A percentile compares a stretch with the other conserved stretches of the same genome.
phyloP scores from a whole-genome alignment of 2,797 vertebrate genomes.

The Heterohyrax brucei region DNA sequence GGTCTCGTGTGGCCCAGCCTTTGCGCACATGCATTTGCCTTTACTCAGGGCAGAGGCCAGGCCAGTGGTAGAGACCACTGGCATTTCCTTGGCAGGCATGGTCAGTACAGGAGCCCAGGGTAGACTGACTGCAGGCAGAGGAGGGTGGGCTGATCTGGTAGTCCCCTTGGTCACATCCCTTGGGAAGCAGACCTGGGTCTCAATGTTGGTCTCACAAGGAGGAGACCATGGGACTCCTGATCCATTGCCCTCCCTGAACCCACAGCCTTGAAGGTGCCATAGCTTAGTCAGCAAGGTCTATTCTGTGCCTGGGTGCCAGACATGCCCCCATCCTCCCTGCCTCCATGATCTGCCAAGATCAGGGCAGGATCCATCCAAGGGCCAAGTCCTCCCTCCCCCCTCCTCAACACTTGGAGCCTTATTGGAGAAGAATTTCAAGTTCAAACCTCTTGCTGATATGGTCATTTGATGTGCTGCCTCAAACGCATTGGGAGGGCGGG shows the following conservation, averaged over 20 bases:
- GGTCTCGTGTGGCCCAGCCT: background rate
- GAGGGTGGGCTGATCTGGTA: background rate
- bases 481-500: background rate
- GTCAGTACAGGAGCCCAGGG: background rate
- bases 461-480: background rate
- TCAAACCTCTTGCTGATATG: background rate
- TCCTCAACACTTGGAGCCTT: background rate
- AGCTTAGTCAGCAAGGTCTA: background rate
- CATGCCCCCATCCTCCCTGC: background rate
- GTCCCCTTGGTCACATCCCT: background rate
- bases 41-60: background rate
- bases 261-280: slow-evolving; percentile 13
- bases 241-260: background rate
- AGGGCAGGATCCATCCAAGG: background rate
- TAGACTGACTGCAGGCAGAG: background rate
- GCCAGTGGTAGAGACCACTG: background rate
- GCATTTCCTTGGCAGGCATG: background rate
- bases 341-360: background rate
- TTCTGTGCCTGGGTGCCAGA: background rate
- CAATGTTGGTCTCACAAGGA: background rate
- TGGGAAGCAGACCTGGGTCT: background rate
- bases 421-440: background rate
- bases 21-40: background rate
- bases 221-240: background rate
- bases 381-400: background rate